Evolutionary conservation across 1,140 invertebrate species (phyloP), one percentile per base, ranked within the genome.

Genomic region (Pogonomyrmex californicus): DNA sequence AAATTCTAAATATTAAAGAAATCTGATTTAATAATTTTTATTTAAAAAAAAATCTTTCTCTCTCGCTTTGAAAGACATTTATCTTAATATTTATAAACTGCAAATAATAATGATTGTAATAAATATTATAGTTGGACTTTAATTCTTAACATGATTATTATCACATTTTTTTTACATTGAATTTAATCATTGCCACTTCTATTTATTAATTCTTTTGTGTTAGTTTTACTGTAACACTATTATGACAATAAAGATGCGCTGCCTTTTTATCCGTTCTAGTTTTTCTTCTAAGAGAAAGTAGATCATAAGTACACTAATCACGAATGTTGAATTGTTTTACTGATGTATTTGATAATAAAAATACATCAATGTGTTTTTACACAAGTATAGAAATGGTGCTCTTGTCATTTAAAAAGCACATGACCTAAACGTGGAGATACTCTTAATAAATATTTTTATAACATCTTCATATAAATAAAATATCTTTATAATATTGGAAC

Each of bases 231-330:
- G 17, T 33, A 30, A 51, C 17, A 12, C 44, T 68, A 66, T 66
- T 54, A 68, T 38, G 23, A 41, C 44, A 70, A 70, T 70, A 70
- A 70, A 56, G 7, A 54, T 30, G 14, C 23, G 14, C n/a, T 30
- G 36, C 9, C 17, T 0, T 66, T 56, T n/a, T 58, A n/a, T 9
- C 10, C n/a, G 75, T 68, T 66, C 73, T 23, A 86, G 23, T 78
- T 86, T 44, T 60, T 66, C 33, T 33, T 30, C 23, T 70, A 30
- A 49, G 36, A 83, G 36, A 23, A 86, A 86, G 85, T 86, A 66
- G 66, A 82, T 17, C 66, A 66, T 63, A 54, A 10, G 3, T 17
- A 66, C 33, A 7, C 54, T 56, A 44, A 68, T 47, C 12, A 30
- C 14, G 12, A 75, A 49, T 14, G 30, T 56, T 77, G 14, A 12